Base-by-base conservation (phyloP, 2,888 invertebrate species). In the Perithous albicinctus region DNA sequence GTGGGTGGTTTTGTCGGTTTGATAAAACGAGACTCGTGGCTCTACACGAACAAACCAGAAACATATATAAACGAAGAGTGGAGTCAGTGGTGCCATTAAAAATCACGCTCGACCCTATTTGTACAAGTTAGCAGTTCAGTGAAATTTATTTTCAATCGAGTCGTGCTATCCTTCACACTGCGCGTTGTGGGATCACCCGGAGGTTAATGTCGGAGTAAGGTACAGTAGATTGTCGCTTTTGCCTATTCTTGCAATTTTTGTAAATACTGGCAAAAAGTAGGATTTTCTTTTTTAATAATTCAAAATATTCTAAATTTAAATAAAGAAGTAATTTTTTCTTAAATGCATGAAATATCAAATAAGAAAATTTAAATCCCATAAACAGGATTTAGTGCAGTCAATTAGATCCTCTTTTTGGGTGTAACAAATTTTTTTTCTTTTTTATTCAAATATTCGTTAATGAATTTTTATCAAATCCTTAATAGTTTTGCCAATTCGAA, bases 121-220 rank as follows among this genome's bases (percentile, higher is more conserved):
- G 86, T 89, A 89, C 85, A 85, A 82, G 88, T 89, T 89, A 89
- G 83, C 81, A 72, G 82, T 82, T 83, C 48, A 86, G 87, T 87
- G 83, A 86, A 87, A 88, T 89, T 89, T 89, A 89, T 89, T 87
- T 89, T 89, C 89, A 88, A 89, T 89, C 86, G 87, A 73, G 56
- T 69, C 51, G 59, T 63, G 76, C 78, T 85, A 88, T 89, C 86
- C 86, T 87, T 88, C 87, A 75, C 54, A 41, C 70, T n/a, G 64
- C 29, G 38, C 54, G 15, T 32, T 32, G 59, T 35, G 32, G 32
- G 32, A 59, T 59, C 32, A 32, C 59, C 18, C 15, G 59, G 32
- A 15, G 32, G 32, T 10, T 10, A 32, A 15, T 18, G 59, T n/a
- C n/a, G n/a, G n/a, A n/a, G 15, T 26, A 32, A 2, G 32, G 6